phyloP scores from a whole-genome alignment of 2,888 invertebrate genomes.

The Quadriops clusia region DNA sequence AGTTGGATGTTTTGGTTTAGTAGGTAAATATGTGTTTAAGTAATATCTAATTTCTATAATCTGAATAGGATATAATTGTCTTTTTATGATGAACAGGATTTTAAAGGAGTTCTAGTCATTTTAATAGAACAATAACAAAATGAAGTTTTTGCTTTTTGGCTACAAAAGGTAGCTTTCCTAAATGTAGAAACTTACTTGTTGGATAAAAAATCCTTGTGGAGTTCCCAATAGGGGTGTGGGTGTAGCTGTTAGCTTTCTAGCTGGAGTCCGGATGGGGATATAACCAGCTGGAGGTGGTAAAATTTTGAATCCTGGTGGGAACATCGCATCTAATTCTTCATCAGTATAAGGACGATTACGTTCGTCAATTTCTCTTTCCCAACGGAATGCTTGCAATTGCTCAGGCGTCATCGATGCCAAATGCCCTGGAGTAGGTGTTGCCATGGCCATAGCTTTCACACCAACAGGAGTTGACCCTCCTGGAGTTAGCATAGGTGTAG shows the following conservation, averaged over 20 bases:
- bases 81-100: no score
- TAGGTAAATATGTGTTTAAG: no score
- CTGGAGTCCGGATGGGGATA: slow-evolving; percentile 64
- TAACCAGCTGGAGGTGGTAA: slow-evolving; percentile 83
- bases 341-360: slow-evolving; percentile 92
- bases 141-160: no score
- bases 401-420: slow-evolving; percentile 98
- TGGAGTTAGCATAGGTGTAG: slow-evolving; percentile 59
- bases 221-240: slow-evolving; percentile 93
- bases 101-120: no score
- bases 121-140: no score
- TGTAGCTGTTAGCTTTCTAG: slow-evolving; percentile 92
- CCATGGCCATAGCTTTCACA: slow-evolving; percentile 95
- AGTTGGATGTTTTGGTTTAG: no score
- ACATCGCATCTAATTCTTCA: slow-evolving; percentile 94
- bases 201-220: slow-evolving; percentile 90
- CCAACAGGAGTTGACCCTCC: slow-evolving; percentile 80
- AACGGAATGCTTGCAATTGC: slow-evolving; percentile 92
- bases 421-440: slow-evolving; percentile 94
- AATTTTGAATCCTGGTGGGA: slow-evolving; percentile 96
- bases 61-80: no score
- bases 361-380: slow-evolving; percentile 98
- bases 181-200: no score
- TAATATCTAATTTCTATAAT: no score
- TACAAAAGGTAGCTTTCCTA: no score